Evolutionary conservation across 2,113 vertebrate species (phyloP).

Genomic region (Strigops habroptila): DNA sequence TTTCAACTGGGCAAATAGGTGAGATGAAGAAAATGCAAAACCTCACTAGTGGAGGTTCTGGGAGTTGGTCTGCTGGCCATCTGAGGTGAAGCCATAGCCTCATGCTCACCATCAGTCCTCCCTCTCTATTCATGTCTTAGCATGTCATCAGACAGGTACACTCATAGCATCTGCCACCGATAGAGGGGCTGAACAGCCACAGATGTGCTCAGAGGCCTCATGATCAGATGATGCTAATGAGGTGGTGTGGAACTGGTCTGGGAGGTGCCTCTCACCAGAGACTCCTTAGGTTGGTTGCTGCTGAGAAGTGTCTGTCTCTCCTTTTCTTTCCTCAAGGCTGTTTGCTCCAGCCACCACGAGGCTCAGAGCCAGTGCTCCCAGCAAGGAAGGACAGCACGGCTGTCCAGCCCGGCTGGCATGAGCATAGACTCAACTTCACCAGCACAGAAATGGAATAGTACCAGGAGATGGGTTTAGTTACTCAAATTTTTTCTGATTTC

Average conservation of each 20-base stretch:
- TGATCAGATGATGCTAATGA: background rate
- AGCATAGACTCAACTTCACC: background rate
- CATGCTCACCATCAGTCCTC: background rate
- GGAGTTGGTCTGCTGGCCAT: background rate
- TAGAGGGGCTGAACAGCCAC: background rate
- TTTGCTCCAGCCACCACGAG: background rate
- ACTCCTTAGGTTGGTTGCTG: background rate
- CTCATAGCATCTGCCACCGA: background rate
- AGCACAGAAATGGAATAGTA: background rate
- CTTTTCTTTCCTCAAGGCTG: background rate
- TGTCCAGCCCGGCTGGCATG: background rate
- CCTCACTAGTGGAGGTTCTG: rapidly evolving
- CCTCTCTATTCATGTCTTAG: background rate
- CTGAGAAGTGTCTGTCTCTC: background rate
- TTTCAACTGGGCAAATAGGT: background rate
- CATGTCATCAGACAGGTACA: background rate
- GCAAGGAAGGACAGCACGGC: background rate
- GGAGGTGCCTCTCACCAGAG: background rate
- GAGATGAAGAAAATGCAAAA: background rate
- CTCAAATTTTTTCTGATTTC: background rate
- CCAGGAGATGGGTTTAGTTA: background rate
- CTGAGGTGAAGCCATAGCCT: background rate
- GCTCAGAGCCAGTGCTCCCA: background rate
- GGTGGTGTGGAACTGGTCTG: background rate
- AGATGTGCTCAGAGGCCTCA: background rate